These are phyloP conservation scores for Autographa pulchrina DNA, from an alignment of 2,888 invertebrate species.

Conservation along the genomic window DNA sequence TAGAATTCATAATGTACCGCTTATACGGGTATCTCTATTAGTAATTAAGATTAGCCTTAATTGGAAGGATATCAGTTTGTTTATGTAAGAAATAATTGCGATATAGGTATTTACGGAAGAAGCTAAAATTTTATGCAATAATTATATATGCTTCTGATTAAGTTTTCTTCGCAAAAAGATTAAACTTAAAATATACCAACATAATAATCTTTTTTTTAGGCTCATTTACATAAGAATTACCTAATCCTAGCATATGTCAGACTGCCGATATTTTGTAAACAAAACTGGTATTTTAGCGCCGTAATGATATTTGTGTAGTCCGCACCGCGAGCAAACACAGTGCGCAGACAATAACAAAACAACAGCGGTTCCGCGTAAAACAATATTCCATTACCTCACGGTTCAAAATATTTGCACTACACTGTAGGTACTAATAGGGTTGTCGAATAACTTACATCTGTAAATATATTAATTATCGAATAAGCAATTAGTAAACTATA, in stretches of 20 bases:
- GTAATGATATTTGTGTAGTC: constrained; percentile 46
- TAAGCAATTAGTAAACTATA: background rate
- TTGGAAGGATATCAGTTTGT: constrained; percentile 28
- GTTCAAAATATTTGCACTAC: constrained; percentile 74
- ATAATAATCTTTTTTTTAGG: constrained; percentile 11
- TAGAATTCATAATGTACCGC: constrained; percentile 65
- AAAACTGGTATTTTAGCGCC: constrained; percentile 38
- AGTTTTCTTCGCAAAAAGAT: background rate
- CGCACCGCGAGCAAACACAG: constrained; percentile 42
- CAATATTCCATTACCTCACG: constrained; percentile 67
- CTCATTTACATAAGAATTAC: constrained; percentile 10
- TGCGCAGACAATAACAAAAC: constrained; percentile 51
- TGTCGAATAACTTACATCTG: constrained; percentile 28
- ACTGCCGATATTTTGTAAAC: constrained; percentile 39
- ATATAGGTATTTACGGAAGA: constrained; percentile 6
- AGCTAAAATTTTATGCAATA: background rate
- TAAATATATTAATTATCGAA: background rate
- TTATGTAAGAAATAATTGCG: constrained; percentile 24
- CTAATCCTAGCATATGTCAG: constrained; percentile 33
- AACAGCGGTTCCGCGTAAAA: constrained; percentile 64
- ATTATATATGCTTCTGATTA: background rate
- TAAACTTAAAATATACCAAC: background rate
- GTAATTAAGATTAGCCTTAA: constrained; percentile 55
- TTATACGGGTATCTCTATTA: constrained; percentile 59
- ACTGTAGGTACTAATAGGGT: constrained; percentile 55